A percentile compares a stretch with the other conserved stretches of the same genome.
Evolutionary conservation across 2,113 vertebrate genomes (phyloP).

Genomic region (Pogona vitticeps): DNA sequence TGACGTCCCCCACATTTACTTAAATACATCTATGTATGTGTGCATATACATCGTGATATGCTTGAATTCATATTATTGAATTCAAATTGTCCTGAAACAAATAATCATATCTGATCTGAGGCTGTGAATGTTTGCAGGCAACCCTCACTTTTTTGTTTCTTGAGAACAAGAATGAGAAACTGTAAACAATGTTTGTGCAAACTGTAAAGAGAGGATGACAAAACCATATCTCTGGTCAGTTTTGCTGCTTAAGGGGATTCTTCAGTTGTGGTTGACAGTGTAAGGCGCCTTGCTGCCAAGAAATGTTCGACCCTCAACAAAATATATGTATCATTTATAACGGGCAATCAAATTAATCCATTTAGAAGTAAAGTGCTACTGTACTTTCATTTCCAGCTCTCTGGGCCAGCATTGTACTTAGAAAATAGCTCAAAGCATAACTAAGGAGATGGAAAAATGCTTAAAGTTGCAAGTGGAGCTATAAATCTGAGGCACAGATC

Average conservation of each 20-base stretch:
- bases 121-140: background rate
- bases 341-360: background rate
- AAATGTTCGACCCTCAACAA: slow-evolving; percentile 11
- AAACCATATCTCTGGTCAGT: background rate
- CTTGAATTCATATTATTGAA: no score
- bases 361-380: slow-evolving; percentile 11
- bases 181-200: no score
- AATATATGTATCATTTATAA: slow-evolving; percentile 23
- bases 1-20: no score
- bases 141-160: no score
- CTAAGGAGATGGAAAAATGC: background rate
- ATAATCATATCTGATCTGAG: background rate
- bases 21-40: no score
- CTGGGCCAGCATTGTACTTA: background rate
- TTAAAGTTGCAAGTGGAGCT: slow-evolving; percentile 11
- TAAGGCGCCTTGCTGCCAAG: background rate
- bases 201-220: background rate
- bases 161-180: no score
- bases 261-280: background rate
- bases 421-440: slow-evolving; percentile 25
- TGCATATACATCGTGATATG: no score
- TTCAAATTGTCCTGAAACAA: no score
- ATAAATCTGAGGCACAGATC: slow-evolving; percentile 18
- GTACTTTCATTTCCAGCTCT: slow-evolving; percentile 15
- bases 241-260: background rate